A percentile compares a stretch with the other conserved stretches of the same genome.
Evolutionary conservation across 2,888 invertebrate genomes (phyloP).

Genomic region (Drosophila nr. perissopoda): DNA sequence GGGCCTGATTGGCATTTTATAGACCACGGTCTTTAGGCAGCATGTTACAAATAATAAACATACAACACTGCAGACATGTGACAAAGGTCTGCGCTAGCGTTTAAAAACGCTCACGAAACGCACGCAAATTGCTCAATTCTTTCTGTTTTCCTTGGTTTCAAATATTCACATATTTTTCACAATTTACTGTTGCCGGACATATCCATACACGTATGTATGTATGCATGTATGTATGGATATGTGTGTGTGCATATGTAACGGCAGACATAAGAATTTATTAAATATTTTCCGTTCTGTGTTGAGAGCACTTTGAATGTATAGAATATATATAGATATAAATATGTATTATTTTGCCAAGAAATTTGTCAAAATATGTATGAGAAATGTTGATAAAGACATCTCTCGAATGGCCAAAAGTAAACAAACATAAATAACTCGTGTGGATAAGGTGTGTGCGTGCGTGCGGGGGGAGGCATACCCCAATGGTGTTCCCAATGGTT

Average conservation of each 20-base stretch:
- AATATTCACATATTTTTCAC: conserved; percentile 25
- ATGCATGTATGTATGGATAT: background rate
- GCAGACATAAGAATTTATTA: conserved; percentile 40
- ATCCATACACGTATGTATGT: background rate
- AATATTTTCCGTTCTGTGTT: conserved; percentile 60
- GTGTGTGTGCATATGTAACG: conserved; percentile 1
- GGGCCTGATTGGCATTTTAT: conserved; percentile 30
- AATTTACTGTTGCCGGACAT: conserved; percentile 33
- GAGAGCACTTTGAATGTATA: conserved; percentile 52
- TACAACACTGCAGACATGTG: conserved; percentile 8
- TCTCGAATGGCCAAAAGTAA: conserved; percentile 54
- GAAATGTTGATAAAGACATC: conserved; percentile 63
- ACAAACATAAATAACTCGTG: conserved; percentile 53
- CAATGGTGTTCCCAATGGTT: conserved; percentile 27
- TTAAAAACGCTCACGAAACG: conserved; percentile 46
- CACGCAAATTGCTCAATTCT: conserved; percentile 28
- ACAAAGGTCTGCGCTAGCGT: conserved; percentile 26
- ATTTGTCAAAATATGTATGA: conserved; percentile 66
- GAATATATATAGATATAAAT: conserved; percentile 1
- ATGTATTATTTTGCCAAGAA: conserved; percentile 28
- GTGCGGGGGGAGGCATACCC: conserved; percentile 4
- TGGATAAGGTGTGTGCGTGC: background rate
- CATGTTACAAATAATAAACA: background rate
- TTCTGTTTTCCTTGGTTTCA: conserved; percentile 5
- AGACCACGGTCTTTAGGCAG: conserved; percentile 6